phyloP scores from a whole-genome alignment of 2,888 invertebrate genomes.

The Carabus problematicus region DNA sequence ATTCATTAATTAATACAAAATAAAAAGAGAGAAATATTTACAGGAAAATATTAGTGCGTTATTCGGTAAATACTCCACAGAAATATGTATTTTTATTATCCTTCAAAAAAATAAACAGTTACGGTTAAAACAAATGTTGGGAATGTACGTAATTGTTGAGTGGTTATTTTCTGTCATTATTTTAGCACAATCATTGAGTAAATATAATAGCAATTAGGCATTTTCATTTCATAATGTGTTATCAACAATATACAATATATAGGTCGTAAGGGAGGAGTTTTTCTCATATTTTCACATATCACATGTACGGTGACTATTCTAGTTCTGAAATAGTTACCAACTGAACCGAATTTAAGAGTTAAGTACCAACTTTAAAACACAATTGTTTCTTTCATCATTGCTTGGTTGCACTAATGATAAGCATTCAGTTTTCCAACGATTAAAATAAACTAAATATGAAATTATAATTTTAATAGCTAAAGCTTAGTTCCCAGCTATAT shows the following conservation, averaged over 20 bases:
- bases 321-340: conserved; percentile 1
- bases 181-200: conserved; percentile 7
- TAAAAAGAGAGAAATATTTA: not conserved
- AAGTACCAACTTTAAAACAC: not conserved
- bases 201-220: conserved; percentile 16
- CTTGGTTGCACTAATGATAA: no score
- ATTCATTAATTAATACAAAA: not conserved
- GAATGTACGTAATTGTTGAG: conserved; percentile 18
- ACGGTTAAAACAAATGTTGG: not conserved
- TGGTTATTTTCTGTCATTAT: not conserved
- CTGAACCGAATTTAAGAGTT: not conserved
- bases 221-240: conserved; percentile 12
- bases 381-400: not conserved
- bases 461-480: no score
- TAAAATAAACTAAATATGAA: no score
- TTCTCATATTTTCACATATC: conserved; percentile 32
- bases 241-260: conserved; percentile 15
- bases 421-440: no score
- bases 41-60: conserved; percentile 7
- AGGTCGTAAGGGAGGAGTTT: not conserved
- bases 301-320: conserved; percentile 14
- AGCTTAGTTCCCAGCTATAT: no score
- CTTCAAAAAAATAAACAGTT: no score
- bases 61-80: no score
- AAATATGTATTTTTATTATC: no score